These are phyloP conservation scores for Liopterus haemorrhoidalis DNA, from an alignment of 2,888 invertebrate species.

Conservation along the genomic window DNA sequence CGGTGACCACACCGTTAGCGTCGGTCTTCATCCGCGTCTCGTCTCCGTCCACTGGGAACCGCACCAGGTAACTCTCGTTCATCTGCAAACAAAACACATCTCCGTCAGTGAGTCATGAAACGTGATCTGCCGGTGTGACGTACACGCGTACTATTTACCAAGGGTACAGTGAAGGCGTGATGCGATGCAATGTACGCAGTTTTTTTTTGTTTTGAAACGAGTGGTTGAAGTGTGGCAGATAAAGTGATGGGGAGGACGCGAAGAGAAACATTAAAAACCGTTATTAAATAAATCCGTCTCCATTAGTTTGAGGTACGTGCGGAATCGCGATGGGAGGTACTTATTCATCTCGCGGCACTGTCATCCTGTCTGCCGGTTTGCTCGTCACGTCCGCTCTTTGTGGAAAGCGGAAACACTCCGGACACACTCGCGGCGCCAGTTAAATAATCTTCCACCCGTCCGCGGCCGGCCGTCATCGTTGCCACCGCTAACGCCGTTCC, in stretches of 20 bases:
- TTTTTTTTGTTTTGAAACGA: too few relatives aligned
- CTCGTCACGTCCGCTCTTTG: constrained; percentile 16
- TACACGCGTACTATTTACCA: too few relatives aligned
- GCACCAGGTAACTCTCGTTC: constrained; percentile 35
- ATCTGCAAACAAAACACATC: constrained; percentile 36
- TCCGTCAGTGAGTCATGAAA: too few relatives aligned
- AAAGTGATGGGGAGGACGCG: not conserved
- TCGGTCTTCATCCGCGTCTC: constrained; percentile 30
- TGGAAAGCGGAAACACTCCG: constrained; percentile 18
- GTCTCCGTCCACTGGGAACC: constrained; percentile 19
- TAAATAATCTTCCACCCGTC: constrained; percentile 17
- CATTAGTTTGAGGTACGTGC: constrained; percentile 14
- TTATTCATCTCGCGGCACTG: constrained; percentile 12
- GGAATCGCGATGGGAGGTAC: constrained; percentile 9
- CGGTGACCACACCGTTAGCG: constrained; percentile 20
- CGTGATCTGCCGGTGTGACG: too few relatives aligned
- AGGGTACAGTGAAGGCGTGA: too few relatives aligned
- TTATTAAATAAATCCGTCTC: constrained; percentile 16
- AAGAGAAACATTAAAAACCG: not conserved
- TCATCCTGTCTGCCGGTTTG: constrained; percentile 10
- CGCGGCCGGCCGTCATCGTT: not conserved
- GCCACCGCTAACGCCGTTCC: constrained; percentile 1
- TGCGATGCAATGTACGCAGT: too few relatives aligned
- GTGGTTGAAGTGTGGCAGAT: not conserved
- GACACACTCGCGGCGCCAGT: constrained; percentile 15